A percentile compares a stretch with the other conserved stretches of the same genome.
These are phyloP conservation scores for Rugalucina vietnamica DNA, from an alignment of 2,888 invertebrate genomes.

Conservation along the genomic window DNA sequence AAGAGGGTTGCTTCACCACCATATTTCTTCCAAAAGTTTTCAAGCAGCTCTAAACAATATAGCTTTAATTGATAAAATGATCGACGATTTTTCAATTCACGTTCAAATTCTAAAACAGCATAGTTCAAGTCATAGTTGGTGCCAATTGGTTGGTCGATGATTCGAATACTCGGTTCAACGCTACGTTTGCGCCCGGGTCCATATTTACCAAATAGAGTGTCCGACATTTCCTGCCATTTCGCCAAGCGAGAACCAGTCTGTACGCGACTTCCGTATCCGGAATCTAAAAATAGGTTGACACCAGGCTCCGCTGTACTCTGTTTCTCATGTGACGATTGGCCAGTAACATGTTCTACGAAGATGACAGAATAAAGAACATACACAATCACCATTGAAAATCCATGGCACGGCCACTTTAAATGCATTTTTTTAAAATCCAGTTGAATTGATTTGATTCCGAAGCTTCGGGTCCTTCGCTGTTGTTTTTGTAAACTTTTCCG, in stretches of 20 bases:
- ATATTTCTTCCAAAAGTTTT: neutral
- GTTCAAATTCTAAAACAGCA: neutral
- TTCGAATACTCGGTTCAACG: too few relatives aligned
- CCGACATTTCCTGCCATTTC: neutral
- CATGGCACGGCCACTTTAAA: neutral
- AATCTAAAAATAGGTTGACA: neutral
- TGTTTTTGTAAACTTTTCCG: too few relatives aligned
- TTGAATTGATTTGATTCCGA: too few relatives aligned
- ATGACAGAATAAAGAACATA: neutral
- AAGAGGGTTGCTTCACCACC: neutral
- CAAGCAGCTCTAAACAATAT: neutral
- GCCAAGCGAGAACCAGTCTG: constrained; percentile 1
- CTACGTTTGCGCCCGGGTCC: constrained; percentile 17
- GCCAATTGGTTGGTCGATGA: too few relatives aligned
- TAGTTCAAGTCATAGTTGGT: too few relatives aligned
- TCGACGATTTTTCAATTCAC: neutral
- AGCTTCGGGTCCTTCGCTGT: too few relatives aligned
- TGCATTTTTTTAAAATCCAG: neutral
- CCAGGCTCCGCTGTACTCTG: neutral
- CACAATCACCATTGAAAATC: neutral
- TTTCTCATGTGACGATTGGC: neutral
- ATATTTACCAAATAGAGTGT: constrained; percentile 2
- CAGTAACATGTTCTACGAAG: neutral
- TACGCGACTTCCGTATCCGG: constrained; percentile 23
- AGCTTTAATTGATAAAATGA: neutral